These are phyloP conservation scores for Cyprinodon brontotheroides DNA, from an alignment of 2,113 vertebrate species.

Conservation along the genomic window DNA sequence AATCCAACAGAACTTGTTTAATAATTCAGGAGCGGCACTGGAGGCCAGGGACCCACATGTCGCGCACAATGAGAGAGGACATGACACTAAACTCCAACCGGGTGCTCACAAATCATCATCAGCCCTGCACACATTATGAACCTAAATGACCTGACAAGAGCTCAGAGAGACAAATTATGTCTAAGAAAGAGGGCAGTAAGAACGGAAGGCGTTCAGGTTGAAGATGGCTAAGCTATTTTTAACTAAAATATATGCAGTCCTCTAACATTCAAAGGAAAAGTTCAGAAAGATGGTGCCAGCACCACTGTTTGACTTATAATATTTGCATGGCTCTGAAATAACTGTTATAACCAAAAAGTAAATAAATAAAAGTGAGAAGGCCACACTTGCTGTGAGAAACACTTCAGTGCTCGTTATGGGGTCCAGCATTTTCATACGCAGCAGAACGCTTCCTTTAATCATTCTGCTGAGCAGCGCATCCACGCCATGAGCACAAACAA, in stretches of 20 bases:
- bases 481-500: background rate
- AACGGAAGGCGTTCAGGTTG: slow-evolving; percentile 2
- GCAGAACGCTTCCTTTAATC: background rate
- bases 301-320: background rate
- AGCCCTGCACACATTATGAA: slow-evolving; percentile 42
- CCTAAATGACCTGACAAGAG: slow-evolving; percentile 60
- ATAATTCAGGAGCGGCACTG: slow-evolving; percentile 57
- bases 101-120: slow-evolving; percentile 47
- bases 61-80: slow-evolving; percentile 41
- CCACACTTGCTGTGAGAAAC: background rate
- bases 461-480: background rate
- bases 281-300: background rate
- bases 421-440: background rate
- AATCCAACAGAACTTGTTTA: slow-evolving; percentile 51
- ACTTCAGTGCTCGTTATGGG: background rate
- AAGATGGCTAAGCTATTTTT: background rate
- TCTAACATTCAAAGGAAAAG: background rate
- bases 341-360: background rate
- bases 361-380: background rate
- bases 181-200: background rate
- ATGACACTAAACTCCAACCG: slow-evolving; percentile 45
- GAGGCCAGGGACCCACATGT: slow-evolving; percentile 42
- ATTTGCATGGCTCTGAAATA: background rate
- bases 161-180: slow-evolving; percentile 44
- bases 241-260: slow-evolving; percentile 6